These are phyloP conservation scores for Atta texana DNA, from an alignment of 1,140 invertebrate genomes.

Conservation along the genomic window DNA sequence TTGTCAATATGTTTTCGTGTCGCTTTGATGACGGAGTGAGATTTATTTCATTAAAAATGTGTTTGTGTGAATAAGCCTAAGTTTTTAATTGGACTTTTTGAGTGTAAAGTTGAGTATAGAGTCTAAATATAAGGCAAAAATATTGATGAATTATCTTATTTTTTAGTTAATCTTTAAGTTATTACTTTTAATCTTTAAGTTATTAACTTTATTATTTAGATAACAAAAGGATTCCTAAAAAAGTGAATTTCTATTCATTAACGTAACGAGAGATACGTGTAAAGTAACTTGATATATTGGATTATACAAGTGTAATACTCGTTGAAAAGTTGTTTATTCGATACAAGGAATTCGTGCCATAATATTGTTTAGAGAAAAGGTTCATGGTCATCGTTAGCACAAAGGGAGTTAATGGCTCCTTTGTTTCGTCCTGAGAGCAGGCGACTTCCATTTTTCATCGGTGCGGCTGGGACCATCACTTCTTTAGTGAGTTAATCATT, in stretches of 20 bases:
- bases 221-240: background rate
- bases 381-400: slow-evolving; percentile 13
- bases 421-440: slow-evolving; percentile 68
- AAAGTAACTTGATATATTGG: background rate
- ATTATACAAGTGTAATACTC: background rate
- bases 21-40: background rate
- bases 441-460: slow-evolving; percentile 80
- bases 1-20: slow-evolving; percentile 71
- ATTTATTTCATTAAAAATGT: slow-evolving; percentile 1
- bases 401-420: slow-evolving; percentile 77
- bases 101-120: background rate
- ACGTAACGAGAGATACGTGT: background rate
- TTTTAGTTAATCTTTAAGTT: background rate
- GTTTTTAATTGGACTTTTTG: background rate
- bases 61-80: background rate
- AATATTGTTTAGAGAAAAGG: slow-evolving; percentile 19
- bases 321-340: slow-evolving; percentile 6
- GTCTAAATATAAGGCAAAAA: background rate
- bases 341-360: background rate
- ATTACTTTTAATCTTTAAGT: background rate
- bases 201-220: too few relatives aligned
- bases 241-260: background rate
- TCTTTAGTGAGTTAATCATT: slow-evolving; percentile 80
- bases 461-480: slow-evolving; percentile 29
- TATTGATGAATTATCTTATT: background rate